Evolutionary conservation across 2,113 vertebrate genomes (phyloP).

Genomic region (Pyrgilauda ruficollis): DNA sequence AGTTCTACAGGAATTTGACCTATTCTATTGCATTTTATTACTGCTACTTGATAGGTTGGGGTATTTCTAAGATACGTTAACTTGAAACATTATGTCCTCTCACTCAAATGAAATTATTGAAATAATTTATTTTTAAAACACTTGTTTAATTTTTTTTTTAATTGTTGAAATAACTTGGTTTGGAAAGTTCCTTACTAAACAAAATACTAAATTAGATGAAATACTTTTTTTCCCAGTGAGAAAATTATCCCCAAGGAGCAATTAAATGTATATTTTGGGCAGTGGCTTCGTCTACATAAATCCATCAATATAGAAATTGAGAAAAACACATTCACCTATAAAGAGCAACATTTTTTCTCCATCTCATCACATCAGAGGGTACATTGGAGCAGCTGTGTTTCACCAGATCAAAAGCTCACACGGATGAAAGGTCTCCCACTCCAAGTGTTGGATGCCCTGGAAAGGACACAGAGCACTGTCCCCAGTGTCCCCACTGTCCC

Average conservation of each 20-base stretch:
- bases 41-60: neutral
- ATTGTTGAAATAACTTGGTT: neutral
- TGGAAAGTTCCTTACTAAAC: neutral
- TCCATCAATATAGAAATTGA: neutral
- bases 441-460: neutral
- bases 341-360: neutral
- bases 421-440: neutral
- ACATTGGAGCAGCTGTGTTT: neutral
- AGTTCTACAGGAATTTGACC: conserved; percentile 2
- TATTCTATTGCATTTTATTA: neutral
- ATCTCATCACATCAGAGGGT: neutral
- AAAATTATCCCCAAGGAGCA: neutral
- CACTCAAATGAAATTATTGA: neutral
- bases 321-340: neutral
- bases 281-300: neutral
- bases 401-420: neutral
- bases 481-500: neutral
- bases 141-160: neutral
- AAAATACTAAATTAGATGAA: neutral
- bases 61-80: neutral
- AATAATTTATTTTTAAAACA: neutral
- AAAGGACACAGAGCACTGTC: neutral
- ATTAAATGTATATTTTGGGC: neutral
- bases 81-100: neutral
- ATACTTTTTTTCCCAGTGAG: neutral